These are phyloP conservation scores for Podocnemis expansa DNA, from an alignment of 2,113 vertebrate species.

Conservation along the genomic window DNA sequence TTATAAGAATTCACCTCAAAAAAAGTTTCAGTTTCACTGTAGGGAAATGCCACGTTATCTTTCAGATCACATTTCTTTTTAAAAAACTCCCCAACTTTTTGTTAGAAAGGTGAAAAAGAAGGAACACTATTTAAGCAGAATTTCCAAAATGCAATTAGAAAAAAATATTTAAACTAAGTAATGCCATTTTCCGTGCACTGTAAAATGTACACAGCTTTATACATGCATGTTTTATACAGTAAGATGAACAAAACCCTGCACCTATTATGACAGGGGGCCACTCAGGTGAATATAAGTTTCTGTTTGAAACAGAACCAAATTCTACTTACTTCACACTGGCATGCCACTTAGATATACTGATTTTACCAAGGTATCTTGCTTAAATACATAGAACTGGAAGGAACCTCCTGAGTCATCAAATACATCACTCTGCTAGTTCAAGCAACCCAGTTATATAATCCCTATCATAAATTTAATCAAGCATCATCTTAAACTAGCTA, in stretches of 20 bases:
- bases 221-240: not conserved
- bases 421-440: not conserved
- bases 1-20: not conserved
- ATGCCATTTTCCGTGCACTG: not conserved
- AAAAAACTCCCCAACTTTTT: conserved; percentile 20
- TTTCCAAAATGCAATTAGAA: conserved; percentile 9
- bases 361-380: not conserved
- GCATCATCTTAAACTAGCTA: not conserved
- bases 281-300: not conserved
- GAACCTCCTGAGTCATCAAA: not conserved
- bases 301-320: conserved; percentile 10
- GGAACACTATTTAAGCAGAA: conserved; percentile 38
- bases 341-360: not conserved
- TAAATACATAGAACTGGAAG: not conserved
- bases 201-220: not conserved
- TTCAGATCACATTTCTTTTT: conserved; percentile 24
- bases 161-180: not conserved
- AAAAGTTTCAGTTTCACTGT: not conserved
- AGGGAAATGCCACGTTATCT: conserved; percentile 19
- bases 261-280: not conserved
- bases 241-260: not conserved
- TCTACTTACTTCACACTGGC: not conserved
- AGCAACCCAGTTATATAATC: not conserved
- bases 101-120: conserved; percentile 8
- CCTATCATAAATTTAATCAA: not conserved